phyloP scores from a whole-genome alignment of 2,888 invertebrate species.

The Galerucella nymphaeae region DNA sequence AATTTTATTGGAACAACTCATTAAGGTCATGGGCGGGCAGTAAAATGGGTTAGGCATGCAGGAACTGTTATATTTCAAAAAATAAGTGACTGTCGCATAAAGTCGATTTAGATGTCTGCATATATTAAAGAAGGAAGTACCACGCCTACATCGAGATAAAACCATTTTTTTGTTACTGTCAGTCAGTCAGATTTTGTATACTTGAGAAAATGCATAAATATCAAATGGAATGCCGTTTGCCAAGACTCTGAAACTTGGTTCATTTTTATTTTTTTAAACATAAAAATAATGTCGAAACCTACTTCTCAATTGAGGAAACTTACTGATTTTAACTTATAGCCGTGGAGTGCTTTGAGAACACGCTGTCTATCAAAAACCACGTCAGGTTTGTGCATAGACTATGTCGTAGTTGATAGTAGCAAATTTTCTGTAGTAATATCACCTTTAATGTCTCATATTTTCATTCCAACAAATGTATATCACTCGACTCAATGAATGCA shows the following conservation, averaged over 20 bases:
- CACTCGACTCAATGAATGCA: too few species aligned
- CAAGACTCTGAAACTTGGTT: background rate
- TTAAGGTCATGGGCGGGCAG: conserved; percentile 24
- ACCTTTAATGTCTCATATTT: too few species aligned
- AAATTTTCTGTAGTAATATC: too few species aligned
- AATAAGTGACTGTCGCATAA: conserved; percentile 16
- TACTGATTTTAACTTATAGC: too few species aligned
- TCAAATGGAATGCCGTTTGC: background rate
- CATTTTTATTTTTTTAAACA: background rate
- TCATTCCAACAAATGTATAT: too few species aligned
- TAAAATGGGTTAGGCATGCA: conserved; percentile 31
- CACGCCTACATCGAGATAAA: conserved; percentile 12
- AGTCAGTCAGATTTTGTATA: background rate
- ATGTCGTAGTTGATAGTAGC: too few species aligned
- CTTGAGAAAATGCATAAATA: background rate
- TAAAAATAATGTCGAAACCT: background rate
- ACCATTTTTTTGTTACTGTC: conserved; percentile 6
- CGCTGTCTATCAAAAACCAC: too few species aligned
- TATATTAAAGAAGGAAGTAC: conserved; percentile 18
- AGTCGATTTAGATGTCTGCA: conserved; percentile 21
- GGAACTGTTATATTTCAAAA: conserved; percentile 21
- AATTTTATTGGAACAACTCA: conserved; percentile 5
- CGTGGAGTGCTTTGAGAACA: too few species aligned
- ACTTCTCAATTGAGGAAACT: too few species aligned
- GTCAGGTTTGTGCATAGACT: too few species aligned